Percentiles rank a stretch among this genome's conserved stretches.
phyloP scores from a whole-genome alignment of 2,797 vertebrate genomes.

The Chelonia mydas region DNA sequence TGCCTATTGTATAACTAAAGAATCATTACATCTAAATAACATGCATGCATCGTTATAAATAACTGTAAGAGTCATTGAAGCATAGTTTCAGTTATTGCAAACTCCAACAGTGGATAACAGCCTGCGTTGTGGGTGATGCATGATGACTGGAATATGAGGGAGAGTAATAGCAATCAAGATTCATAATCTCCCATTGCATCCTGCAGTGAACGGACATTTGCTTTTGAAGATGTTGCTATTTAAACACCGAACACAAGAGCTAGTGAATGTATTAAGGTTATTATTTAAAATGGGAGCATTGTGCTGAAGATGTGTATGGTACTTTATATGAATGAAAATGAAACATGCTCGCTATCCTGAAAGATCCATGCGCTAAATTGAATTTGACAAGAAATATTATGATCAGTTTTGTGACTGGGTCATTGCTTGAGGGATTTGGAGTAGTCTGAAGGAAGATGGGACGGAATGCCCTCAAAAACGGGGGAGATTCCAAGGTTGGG shows the following conservation, averaged over 20 bases:
- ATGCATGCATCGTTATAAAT: background rate
- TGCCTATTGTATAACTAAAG: background rate
- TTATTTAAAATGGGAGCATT: background rate
- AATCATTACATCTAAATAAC: background rate
- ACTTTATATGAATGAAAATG: background rate
- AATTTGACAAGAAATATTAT: accelerated
- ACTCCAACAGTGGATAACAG: background rate
- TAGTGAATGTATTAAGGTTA: background rate
- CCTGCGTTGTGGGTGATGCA: accelerated
- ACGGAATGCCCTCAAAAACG: accelerated
- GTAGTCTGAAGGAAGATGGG: background rate
- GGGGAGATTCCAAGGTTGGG: background rate
- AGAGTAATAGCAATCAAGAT: background rate
- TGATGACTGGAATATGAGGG: background rate
- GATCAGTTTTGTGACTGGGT: background rate
- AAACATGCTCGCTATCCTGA: background rate
- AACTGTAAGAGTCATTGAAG: background rate
- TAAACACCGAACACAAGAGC: background rate
- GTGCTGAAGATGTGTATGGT: too few relatives aligned
- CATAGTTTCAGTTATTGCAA: background rate
- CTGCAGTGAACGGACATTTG: background rate
- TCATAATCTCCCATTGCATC: background rate
- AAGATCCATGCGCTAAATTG: accelerated
- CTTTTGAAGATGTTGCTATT: background rate
- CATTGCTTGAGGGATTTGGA: background rate